These are phyloP conservation scores for Paradoxurus hermaphroditus DNA, from an alignment of 2,113 vertebrate species.

Conservation along the genomic window DNA sequence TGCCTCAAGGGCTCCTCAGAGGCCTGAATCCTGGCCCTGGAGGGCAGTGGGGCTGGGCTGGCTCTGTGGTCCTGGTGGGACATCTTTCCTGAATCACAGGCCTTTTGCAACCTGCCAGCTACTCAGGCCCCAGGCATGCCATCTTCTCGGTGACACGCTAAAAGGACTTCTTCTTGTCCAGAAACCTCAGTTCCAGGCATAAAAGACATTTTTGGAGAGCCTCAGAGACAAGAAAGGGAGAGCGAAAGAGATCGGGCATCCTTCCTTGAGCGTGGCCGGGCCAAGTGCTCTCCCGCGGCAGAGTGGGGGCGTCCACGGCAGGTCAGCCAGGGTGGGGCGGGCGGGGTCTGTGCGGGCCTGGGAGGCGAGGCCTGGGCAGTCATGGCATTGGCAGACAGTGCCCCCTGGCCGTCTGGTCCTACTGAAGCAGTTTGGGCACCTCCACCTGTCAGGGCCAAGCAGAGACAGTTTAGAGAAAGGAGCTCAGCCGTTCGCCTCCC, in stretches of 20 bases:
- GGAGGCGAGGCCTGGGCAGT: background rate
- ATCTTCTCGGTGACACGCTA: background rate
- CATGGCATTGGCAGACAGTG: background rate
- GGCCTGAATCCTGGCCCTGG: slow-evolving; percentile 70
- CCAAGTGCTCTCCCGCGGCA: background rate
- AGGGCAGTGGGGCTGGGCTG: background rate
- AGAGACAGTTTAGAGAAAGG: background rate
- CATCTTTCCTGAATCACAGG: background rate
- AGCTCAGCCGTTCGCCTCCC: background rate
- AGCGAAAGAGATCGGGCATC: background rate
- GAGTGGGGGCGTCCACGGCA: background rate
- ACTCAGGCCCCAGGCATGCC: background rate
- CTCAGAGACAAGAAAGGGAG: slow-evolving; percentile 51
- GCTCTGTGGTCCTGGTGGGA: background rate
- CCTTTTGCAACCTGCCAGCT: background rate
- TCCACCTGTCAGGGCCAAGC: slow-evolving; percentile 85
- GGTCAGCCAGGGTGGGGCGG: background rate
- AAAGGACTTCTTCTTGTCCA: slow-evolving; percentile 14
- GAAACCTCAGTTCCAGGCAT: background rate
- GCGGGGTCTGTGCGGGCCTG: slow-evolving; percentile 32
- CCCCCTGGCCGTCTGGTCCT: slow-evolving; percentile 37
- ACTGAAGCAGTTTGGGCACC: slow-evolving; percentile 87
- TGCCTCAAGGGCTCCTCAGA: slow-evolving; percentile 72
- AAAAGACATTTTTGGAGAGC: background rate
- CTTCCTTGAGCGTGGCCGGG: background rate